Base-by-base conservation (phyloP, 2,797 vertebrate species). In the Pangasius larnaudii region DNA sequence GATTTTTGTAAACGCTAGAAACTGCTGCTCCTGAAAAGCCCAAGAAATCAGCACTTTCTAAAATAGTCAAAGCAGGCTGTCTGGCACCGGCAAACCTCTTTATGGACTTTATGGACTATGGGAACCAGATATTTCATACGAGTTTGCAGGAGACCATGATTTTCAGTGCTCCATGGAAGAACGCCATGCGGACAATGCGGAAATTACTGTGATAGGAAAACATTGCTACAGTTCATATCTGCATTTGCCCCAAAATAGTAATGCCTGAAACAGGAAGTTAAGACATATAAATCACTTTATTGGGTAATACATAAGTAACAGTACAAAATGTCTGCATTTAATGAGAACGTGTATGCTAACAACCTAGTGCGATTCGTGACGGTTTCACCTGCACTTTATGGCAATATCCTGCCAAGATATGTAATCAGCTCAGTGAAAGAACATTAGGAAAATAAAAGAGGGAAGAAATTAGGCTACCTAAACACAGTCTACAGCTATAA, bases 201-300 rank as follows among this genome's bases (percentile, higher is more conserved):
- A 78, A 53, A 78, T 75, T n/a, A 30, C 46, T 53, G 5, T 16
- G 27, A 30, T 24, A 5, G 3, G 13, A 51, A 77, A 77, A n/a
- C 27, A n/a, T 14, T 49, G 13, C 46, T 49, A 46, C 11, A 46
- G 1, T 77, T 3, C 11, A 16, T 8, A 30, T 36, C 13, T 77
- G 74, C 72, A 75, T n/a, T 77, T 77, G 16, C 53, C 16, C 2
- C 2, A n/a, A 19, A 9, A 81, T 1, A 63, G 8, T 71, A 78
- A 79, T 33, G 16, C 5, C 13, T 19, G 3, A 78, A 58, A 56
- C 59, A 69, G 19, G 4, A 86, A 18, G 46, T 67, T 67, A 78
- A 86, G 88, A 90, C 85, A 88, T 85, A 90, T 75, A 91, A 90
- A 89, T 89, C 88, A 90, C 74, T 91, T 91, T 91, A 91, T 90